A percentile compares a stretch with the other conserved stretches of the same genome.
These are phyloP conservation scores for Paracyclopina nana DNA, from an alignment of 1,140 invertebrate genomes.

Conservation along the genomic window DNA sequence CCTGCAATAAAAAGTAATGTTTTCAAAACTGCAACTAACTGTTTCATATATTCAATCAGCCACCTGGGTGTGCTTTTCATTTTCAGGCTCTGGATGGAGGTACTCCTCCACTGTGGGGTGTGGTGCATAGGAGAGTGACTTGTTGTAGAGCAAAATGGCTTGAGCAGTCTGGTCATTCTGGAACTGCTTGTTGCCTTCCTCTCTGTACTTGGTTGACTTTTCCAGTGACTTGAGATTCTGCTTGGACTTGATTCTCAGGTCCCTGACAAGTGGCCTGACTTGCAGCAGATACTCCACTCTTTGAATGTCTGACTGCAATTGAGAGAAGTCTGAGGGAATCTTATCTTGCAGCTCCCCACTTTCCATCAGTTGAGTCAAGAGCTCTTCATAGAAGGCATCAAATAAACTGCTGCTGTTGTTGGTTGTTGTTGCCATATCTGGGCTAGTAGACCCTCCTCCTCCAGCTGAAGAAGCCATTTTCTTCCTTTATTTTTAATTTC, in stretches of 20 bases:
- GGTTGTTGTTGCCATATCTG: too few species aligned
- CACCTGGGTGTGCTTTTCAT: neutral
- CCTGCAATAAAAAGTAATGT: too few species aligned
- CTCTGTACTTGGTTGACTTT: neutral
- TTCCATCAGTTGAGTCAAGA: conserved; percentile 2
- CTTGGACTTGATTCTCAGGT: conserved; percentile 5
- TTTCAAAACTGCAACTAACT: too few species aligned
- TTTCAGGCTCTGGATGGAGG: neutral
- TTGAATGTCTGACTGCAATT: conserved; percentile 4
- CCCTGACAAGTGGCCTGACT: conserved; percentile 1
- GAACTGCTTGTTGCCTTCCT: conserved; percentile 12
- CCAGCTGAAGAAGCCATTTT: too few species aligned
- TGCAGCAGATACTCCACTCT: conserved; percentile 5
- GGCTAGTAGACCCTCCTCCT: too few species aligned
- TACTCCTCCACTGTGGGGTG: neutral
- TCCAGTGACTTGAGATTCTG: neutral
- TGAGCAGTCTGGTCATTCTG: conserved; percentile 3
- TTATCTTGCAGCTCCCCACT: neutral
- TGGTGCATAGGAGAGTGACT: conserved; percentile 1
- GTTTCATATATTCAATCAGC: too few species aligned
- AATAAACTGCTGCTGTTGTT: too few species aligned
- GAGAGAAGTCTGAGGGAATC: neutral
- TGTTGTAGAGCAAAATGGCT: conserved; percentile 7
- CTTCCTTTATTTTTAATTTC: too few species aligned
- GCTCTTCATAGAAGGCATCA: conserved; percentile 11